These are phyloP conservation scores for Tenebrosternarchus preto DNA, from an alignment of 2,113 vertebrate species.

Conservation along the genomic window DNA sequence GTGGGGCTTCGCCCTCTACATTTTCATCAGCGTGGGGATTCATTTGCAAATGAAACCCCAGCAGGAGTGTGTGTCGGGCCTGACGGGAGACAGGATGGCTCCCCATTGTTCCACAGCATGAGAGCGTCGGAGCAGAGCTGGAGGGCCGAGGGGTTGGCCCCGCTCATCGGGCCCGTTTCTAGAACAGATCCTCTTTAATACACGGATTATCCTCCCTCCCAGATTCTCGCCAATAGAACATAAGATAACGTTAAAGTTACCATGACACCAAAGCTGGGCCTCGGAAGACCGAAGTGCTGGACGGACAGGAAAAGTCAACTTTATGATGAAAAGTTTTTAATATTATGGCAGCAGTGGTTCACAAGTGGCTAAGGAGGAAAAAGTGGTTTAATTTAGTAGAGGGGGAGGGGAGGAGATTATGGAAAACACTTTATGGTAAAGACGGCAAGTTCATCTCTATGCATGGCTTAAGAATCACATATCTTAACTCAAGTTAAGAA, in stretches of 20 bases:
- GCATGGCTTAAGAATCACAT: slow-evolving; percentile 27
- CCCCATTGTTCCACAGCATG: slow-evolving; percentile 99
- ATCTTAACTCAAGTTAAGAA: neutral
- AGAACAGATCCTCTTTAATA: slow-evolving; percentile 97
- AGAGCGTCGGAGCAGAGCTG: slow-evolving; percentile 87
- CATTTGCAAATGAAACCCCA: slow-evolving; percentile 99
- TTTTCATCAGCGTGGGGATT: slow-evolving; percentile 92
- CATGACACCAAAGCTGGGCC: slow-evolving; percentile 87
- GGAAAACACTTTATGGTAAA: slow-evolving; percentile 25
- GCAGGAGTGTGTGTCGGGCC: slow-evolving; percentile 90
- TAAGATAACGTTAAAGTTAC: slow-evolving; percentile 98
- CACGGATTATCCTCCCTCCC: slow-evolving; percentile 98
- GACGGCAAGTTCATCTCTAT: slow-evolving; percentile 12
- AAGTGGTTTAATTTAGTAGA: slow-evolving; percentile 11
- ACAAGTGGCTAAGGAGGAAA: slow-evolving; percentile 35
- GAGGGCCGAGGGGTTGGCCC: slow-evolving; percentile 82
- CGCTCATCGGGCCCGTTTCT: slow-evolving; percentile 90
- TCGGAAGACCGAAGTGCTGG: slow-evolving; percentile 74
- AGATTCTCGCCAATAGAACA: slow-evolving; percentile 90
- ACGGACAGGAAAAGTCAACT: slow-evolving; percentile 72
- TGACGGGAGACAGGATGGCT: slow-evolving; percentile 98
- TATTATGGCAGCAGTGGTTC: slow-evolving; percentile 59
- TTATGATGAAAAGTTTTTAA: slow-evolving; percentile 77
- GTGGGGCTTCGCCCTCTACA: slow-evolving; percentile 86
- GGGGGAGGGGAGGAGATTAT: slow-evolving; percentile 30